phyloP scores from a whole-genome alignment of 1,140 invertebrate species.

The Ptiloglossa arizonensis region DNA sequence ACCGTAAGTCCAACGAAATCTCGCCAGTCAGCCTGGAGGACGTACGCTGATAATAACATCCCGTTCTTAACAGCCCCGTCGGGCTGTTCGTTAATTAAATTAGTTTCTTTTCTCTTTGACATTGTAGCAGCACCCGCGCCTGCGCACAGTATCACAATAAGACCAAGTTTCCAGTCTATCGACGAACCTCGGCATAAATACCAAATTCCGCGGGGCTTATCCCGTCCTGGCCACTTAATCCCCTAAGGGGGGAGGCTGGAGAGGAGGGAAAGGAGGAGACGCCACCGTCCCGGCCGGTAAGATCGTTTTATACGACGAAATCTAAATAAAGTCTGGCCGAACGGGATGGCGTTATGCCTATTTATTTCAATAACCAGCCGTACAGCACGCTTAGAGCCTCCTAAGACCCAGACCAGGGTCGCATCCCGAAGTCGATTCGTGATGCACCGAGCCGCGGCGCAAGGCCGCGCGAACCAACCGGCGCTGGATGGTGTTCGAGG shows the following conservation, averaged over 20 bases:
- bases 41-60: conserved; percentile 8
- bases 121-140: neutral
- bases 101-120: neutral
- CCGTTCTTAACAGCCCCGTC: neutral
- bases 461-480: conserved; percentile 43
- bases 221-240: neutral
- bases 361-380: conserved; percentile 32
- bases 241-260: no score
- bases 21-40: no score
- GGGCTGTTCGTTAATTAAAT: neutral
- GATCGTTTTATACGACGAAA: conserved; percentile 27
- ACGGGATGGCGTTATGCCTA: conserved; percentile 28
- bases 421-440: conserved; percentile 42
- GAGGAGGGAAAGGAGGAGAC: no score
- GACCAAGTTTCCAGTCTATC: neutral
- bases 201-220: conserved; percentile 6
- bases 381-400: conserved; percentile 11
- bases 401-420: conserved; percentile 11
- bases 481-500: conserved; percentile 40
- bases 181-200: neutral
- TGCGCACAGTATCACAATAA: no score
- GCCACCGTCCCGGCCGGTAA: neutral
- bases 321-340: neutral
- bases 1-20: neutral
- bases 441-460: conserved; percentile 30